Percentiles rank a stretch among this genome's conserved stretches.
phyloP scores from a whole-genome alignment of 2,113 vertebrate species.

The Channa maculata region DNA sequence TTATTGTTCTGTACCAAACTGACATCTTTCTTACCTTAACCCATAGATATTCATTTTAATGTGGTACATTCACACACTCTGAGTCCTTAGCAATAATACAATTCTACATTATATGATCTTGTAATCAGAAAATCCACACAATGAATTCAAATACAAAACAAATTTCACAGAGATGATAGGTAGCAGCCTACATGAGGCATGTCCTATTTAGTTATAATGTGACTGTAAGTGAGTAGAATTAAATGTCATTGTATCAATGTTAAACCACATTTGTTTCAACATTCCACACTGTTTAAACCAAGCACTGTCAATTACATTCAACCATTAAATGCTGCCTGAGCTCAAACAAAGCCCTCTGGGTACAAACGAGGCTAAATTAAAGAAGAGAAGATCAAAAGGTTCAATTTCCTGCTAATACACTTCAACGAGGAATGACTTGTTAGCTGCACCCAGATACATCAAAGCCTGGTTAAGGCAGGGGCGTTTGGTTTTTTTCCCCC shows the following conservation, averaged over 20 bases:
- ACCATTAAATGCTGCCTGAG: constrained; percentile 11
- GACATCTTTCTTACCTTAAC: too few relatives aligned
- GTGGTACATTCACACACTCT: too few relatives aligned
- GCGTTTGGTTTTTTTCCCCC: not conserved
- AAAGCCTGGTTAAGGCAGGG: constrained; percentile 41
- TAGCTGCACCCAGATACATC: constrained; percentile 44
- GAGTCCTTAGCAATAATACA: too few relatives aligned
- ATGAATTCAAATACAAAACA: too few relatives aligned
- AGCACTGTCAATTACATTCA: constrained; percentile 23
- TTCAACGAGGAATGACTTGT: constrained; percentile 45
- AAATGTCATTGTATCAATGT: not conserved
- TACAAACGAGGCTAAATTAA: constrained; percentile 41
- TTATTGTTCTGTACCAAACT: too few relatives aligned
- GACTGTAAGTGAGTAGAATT: too few relatives aligned
- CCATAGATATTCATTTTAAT: too few relatives aligned
- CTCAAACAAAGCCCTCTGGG: constrained; percentile 25
- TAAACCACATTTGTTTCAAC: constrained; percentile 7
- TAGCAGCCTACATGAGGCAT: too few relatives aligned
- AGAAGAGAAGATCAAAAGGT: constrained; percentile 59
- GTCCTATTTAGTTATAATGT: too few relatives aligned
- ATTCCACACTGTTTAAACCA: constrained; percentile 18
- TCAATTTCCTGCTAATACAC: constrained; percentile 45
- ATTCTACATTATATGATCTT: too few relatives aligned
- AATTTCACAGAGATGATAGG: too few relatives aligned
- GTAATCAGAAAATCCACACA: too few relatives aligned